A percentile compares a stretch with the other conserved stretches of the same genome.
Conservation (phyloP, 2,113 vertebrate genomes). For the Orthonyx spaldingii region DNA sequence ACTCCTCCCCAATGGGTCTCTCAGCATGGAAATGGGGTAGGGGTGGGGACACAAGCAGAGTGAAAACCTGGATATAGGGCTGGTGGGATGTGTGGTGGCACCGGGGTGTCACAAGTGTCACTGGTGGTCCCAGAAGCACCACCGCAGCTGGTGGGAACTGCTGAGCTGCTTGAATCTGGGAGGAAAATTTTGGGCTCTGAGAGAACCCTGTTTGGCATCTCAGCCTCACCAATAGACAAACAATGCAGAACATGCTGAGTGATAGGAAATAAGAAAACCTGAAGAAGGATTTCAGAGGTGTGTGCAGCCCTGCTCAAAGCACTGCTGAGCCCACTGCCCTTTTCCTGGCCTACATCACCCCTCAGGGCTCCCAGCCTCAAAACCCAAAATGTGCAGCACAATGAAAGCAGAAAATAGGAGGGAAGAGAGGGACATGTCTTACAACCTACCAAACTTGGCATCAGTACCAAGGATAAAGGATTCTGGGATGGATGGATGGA, state of each 20-base stretch:
- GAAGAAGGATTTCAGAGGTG: neutral
- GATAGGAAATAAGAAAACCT: neutral
- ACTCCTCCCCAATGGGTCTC: rapidly evolving
- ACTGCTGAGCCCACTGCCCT: neutral
- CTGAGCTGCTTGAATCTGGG: neutral
- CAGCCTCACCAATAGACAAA: neutral
- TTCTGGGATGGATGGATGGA: neutral
- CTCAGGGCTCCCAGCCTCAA: neutral
- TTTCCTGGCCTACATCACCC: neutral
- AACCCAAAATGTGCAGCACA: neutral
- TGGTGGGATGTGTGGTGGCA: neutral
- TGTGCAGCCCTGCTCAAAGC: neutral
- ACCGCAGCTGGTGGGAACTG: neutral
- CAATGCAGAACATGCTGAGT: neutral
- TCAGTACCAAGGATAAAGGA: neutral
- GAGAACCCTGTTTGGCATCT: neutral
- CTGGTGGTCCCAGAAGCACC: neutral
- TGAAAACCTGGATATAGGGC: rapidly evolving
- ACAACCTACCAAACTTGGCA: neutral
- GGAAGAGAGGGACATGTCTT: neutral
- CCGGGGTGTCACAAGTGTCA: neutral
- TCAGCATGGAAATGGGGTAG: too few relatives aligned
- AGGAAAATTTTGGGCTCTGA: neutral
- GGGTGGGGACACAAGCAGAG: neutral
- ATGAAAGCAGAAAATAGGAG: neutral